Base-by-base conservation (phyloP, 2,113 vertebrate genomes). In the Catharus minimus region DNA sequence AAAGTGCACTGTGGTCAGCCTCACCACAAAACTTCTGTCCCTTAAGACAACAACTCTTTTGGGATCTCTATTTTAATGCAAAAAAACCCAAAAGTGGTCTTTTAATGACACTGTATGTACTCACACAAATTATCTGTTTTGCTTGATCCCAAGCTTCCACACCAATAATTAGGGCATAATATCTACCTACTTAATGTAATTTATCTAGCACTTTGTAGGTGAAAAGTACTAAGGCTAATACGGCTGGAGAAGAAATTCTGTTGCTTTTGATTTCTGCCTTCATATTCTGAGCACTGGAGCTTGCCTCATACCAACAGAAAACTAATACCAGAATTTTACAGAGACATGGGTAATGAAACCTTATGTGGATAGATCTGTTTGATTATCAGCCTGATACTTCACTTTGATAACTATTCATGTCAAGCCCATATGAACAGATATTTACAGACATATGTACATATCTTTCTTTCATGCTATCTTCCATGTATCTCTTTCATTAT, bases 331-430 rank as follows among this genome's bases (percentile, higher is more conserved):
- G 21, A 84, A 78, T 86, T 81, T 77, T 52, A 38, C 30, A 39
- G 46, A 44, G 20, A 71, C 3, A 3, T 20, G 19, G 7, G 28
- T 14, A 69, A 61, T 6, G 6, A 68, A 72, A 52, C 32, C 7
- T 27, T 30, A 28, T 0, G 0, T 23, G 55, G 11, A 21, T 17
- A 15, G 26, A 77, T 7, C 16, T 43, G 11, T 62, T 69, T 41
- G 16, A 43, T 69, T 55, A 77, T 38, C 38, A 43, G 61, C 16
- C 14, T 24, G 32, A 14, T 67, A 32, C 16, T 58, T 77, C 47
- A 41, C 12, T 66, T 73, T 11, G 13, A 18, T 41, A 58, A 46
- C 17, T 73, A 19, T 15, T 62, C 7, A n/a, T 44, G 23, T 33
- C 52, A 86, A 88, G 30, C 19, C 14, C 5, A 2, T 15, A 43